Evolutionary conservation across 1,140 invertebrate species (phyloP).

Genomic region (Panagrolaimus sp.): DNA sequence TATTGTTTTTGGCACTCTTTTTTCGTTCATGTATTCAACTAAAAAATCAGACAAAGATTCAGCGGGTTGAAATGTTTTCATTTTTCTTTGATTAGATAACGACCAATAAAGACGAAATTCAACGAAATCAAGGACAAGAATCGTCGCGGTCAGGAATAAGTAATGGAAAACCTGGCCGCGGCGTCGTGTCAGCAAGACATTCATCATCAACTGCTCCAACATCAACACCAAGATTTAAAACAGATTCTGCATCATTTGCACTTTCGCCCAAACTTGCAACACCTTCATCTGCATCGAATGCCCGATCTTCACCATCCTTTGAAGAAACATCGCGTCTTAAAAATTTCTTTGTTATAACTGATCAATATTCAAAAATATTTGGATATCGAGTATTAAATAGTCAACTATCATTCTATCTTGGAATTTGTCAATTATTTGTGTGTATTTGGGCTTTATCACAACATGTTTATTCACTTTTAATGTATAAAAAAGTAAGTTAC

Average conservation of each 20-base stretch:
- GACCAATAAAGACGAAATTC: too few species aligned
- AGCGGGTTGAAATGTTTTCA: too few species aligned
- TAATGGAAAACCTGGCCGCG: neutral
- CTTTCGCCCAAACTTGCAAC: neutral
- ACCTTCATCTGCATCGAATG: neutral
- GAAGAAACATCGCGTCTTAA: neutral
- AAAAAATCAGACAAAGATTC: too few species aligned
- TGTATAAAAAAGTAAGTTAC: slow-evolving; percentile 41
- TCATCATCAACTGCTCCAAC: neutral
- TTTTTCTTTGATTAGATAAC: too few species aligned
- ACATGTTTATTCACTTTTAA: slow-evolving; percentile 43
- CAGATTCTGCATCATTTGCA: neutral
- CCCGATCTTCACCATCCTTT: neutral
- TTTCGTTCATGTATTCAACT: too few species aligned
- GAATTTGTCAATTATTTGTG: slow-evolving; percentile 45
- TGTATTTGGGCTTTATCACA: slow-evolving; percentile 52
- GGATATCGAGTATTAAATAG: slow-evolving; percentile 48
- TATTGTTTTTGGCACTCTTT: too few species aligned
- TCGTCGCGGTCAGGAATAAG: too few species aligned
- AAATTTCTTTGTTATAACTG: slow-evolving; percentile 28
- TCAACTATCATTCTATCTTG: slow-evolving; percentile 45
- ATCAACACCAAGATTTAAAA: neutral
- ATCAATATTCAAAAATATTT: slow-evolving; percentile 45
- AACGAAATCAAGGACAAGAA: too few species aligned
- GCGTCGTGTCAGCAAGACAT: neutral